Evolutionary conservation across 2,797 vertebrate species (phyloP), one percentile per base, ranked within the genome.

Genomic region (Lepilemur ruficaudatus): DNA sequence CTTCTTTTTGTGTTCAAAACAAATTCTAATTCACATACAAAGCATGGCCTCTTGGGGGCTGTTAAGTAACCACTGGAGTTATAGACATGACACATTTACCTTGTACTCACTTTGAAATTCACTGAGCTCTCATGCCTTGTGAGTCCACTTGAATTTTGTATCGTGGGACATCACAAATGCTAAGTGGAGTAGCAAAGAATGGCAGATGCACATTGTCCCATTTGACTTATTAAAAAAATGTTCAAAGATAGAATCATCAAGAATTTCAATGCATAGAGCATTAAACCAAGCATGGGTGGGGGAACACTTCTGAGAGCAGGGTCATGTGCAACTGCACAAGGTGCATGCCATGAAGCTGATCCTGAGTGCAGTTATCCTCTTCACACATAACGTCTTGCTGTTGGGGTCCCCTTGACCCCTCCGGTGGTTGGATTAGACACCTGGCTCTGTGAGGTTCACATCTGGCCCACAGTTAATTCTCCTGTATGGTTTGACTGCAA

Each of bases 1-100:
- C 30, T 72, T 80, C 38, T 83, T 79, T 91, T 61, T 75, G 35
- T 32, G 46, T 85, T 69, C 30, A 78, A 93, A 94, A n/a, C 50
- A 69, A 80, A 41, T 48, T 84, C 43, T 63, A 25, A 89, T 72
- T 76, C 55, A 61, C 35, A 15, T 3, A 18, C n/a, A 43, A 76
- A 61, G 12, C 7, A 1, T 78, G 35, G 46, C 25, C 15, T 43
- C 30, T 67, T 59, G n/a, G 9, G 9, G 55, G 2, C n/a, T 63
- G 17, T 92, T 94, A n/a, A 46, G 57, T 2, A 65, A 14, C n/a
- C 12, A 46, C 59, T 70, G 52, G 14, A 2, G 25, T 75, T 94
- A 30, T 41, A 48, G 23, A 28, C 15, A 28, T 46, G 76, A 76
- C 11, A 32, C 10, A 43, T 30, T 91, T 48, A 65, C 46, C 30